Conservation (phyloP, 2,888 invertebrate species). For the Dicyrtoma fusca region DNA sequence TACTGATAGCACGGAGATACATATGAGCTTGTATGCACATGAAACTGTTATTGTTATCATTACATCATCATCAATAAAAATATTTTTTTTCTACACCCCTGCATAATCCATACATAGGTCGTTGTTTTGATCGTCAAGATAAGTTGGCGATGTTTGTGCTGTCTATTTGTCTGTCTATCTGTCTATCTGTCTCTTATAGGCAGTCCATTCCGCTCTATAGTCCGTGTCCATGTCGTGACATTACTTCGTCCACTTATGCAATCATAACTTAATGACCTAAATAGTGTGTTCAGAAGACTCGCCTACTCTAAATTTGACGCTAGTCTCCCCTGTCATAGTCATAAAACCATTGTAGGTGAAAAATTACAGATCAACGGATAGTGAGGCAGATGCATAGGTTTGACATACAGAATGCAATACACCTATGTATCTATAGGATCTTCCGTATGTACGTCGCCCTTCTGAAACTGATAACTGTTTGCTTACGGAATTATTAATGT, state of each 20-base stretch:
- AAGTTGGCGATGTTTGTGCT: background rate
- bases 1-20: too few species aligned
- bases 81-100: background rate
- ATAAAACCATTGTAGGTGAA: background rate
- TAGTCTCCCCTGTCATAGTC: background rate
- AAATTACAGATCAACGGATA: too few species aligned
- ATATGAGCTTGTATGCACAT: background rate
- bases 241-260: slow-evolving; percentile 9
- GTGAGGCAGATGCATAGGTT: too few species aligned
- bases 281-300: background rate
- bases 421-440: too few species aligned
- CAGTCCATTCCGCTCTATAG: too few species aligned
- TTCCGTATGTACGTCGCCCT: too few species aligned
- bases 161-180: too few species aligned
- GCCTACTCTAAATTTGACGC: background rate
- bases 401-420: too few species aligned
- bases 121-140: background rate
- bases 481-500: too few species aligned
- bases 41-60: background rate
- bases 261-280: slow-evolving; percentile 16
- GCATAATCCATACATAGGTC: background rate
- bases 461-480: too few species aligned
- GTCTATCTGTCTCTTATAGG: too few species aligned
- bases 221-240: slow-evolving; percentile 3
- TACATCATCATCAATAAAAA: too few species aligned